A percentile compares a stretch with the other conserved stretches of the same genome.
Conservation (phyloP, 2,888 invertebrate genomes). For the Choristoneura rosaceana region DNA sequence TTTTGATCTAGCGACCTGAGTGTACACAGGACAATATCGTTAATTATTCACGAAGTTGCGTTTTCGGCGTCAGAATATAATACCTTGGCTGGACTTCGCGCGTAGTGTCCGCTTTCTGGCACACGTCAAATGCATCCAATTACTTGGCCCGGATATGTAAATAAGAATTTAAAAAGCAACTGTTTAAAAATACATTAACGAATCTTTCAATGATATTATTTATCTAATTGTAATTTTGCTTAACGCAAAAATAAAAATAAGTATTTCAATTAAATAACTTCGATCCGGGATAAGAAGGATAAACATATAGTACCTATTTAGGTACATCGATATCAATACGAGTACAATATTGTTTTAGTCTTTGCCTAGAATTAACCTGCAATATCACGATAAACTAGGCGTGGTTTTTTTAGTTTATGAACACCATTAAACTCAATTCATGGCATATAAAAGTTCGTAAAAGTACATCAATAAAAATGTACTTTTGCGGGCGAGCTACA, state of each 20-base stretch:
- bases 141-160: conserved; percentile 33
- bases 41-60: conserved; percentile 24
- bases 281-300: too few species aligned
- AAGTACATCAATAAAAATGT: conserved; percentile 35
- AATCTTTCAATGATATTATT: too few species aligned
- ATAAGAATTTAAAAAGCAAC: neutral
- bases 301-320: too few species aligned
- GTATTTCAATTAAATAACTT: neutral
- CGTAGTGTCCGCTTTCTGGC: conserved; percentile 26
- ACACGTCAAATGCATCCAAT: conserved; percentile 38
- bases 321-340: too few species aligned
- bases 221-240: too few species aligned
- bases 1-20: conserved; percentile 8
- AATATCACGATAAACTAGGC: neutral
- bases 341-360: neutral
- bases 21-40: conserved; percentile 4
- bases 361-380: neutral
- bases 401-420: conserved; percentile 17
- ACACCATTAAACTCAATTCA: conserved; percentile 30
- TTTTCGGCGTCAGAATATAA: conserved; percentile 25
- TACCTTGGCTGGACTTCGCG: conserved; percentile 20
- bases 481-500: conserved; percentile 11
- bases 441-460: conserved; percentile 38
- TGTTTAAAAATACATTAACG: neutral
- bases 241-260: neutral